Evolutionary conservation across 2,888 invertebrate genomes (phyloP).

Genomic region (Parnassius apollo): DNA sequence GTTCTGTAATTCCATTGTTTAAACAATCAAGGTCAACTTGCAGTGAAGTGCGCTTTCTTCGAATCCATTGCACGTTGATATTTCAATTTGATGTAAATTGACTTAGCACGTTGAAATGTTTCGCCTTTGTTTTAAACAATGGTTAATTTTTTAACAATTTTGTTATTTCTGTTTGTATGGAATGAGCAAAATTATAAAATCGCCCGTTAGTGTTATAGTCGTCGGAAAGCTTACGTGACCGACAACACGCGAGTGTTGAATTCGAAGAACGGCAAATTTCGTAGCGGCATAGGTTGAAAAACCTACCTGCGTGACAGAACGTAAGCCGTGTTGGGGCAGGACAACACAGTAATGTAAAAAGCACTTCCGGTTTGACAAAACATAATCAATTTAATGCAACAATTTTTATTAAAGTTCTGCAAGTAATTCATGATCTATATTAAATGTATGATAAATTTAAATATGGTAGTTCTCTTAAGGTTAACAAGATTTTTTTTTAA

Average conservation of each 20-base stretch:
- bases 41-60: constrained; percentile 8
- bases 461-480: too few relatives aligned
- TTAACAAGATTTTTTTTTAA: too few relatives aligned
- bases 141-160: not conserved
- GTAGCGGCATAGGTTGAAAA: constrained; percentile 1
- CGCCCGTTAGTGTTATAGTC: not conserved
- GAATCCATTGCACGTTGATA: constrained; percentile 7
- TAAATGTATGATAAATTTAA: too few relatives aligned
- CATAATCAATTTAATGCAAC: not conserved
- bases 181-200: constrained; percentile 21
- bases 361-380: not conserved
- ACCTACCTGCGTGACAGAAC: not conserved
- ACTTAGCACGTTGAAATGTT: constrained; percentile 1
- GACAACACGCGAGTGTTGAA: constrained; percentile 28
- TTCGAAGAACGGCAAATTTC: constrained; percentile 19
- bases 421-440: not conserved
- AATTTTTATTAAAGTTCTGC: not conserved
- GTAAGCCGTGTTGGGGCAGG: not conserved
- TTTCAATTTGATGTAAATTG: constrained; percentile 9
- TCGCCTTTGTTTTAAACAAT: constrained; percentile 1
- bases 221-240: constrained; percentile 33
- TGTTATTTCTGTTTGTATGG: not conserved
- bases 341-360: constrained; percentile 11
- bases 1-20: constrained; percentile 13
- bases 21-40: constrained; percentile 10